Base-by-base conservation (phyloP, 23 tunicate species). In the Trididemnum clinides region DNA sequence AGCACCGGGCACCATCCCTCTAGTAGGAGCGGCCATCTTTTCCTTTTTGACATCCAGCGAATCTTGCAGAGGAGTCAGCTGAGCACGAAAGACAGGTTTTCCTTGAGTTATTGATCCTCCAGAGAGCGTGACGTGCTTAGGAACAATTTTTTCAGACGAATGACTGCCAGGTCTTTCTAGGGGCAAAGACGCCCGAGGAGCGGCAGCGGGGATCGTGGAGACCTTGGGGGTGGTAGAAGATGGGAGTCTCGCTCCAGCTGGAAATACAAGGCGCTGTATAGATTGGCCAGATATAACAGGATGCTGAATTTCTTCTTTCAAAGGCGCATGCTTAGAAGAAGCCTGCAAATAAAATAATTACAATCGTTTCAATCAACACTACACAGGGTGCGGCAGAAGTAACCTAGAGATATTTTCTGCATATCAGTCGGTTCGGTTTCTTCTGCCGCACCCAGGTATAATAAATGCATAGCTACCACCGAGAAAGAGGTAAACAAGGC, bases 41-140 rank as follows among this genome's bases (percentile, higher is more conserved):
- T 73, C 57, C 20, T 38, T 73, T 37, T 73, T 57, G 29, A 36
- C 18, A 20, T 38, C 80, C 6, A 5, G 80, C 25, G 57, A 15
- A 23, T 26, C 57, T 2, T 10, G 7, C 5, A 30, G n/a, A 3
- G 28, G 57, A 10, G 76, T 10, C 12, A 69, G 6, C 21, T 69
- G 76, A 37, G 80, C 57, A 2, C 80, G 80, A 26, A 73, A 73
- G 3, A 73, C 80, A 6, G 80, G 80, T 39, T 73, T 73, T 38
- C 80, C 80, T 38, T 73, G 80, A 15, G 80, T 73, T 12, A 73
- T 73, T 7, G 80, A 73, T 36, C 80, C 80, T 37, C 80, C 80
- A 19, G 80, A 37, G 26, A 73, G 18, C 12, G 57, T 26, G 27
- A 73, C 80, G 29, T 73, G 80, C 22, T 39, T 39, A 2, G 80